Evolutionary conservation across 2,888 invertebrate genomes (phyloP), one percentile per base, ranked within the genome.

Genomic region (Frankliniella intonsa): DNA sequence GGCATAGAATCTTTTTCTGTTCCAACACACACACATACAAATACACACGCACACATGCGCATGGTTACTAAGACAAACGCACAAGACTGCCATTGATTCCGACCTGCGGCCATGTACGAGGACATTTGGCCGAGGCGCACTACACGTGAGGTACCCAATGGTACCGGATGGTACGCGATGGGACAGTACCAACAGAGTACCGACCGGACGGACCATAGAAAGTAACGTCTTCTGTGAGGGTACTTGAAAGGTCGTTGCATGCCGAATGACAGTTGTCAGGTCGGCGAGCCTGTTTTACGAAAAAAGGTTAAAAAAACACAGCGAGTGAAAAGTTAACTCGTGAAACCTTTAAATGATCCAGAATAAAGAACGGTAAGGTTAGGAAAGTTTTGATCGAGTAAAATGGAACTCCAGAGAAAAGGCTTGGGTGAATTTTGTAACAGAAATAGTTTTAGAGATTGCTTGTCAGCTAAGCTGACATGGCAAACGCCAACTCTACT

Each of bases 201-300:
- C 55, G 55, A 19, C 55, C 55, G 10, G 69, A 76, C 69, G 25
- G 69, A 38, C 69, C 22, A 76, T 76, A 76, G 69, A 76, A 76
- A 76, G 69, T 76, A 76, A 76, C 69, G 69, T 76, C 69, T 25
- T 76, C 69, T 25, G 69, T 76, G 22, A 25, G 69, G 69, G 69
- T 76, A 76, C 69, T 76, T 76, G 69, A 25, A 69, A 76, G 69
- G 69, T 76, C 69, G 69, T 76, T 76, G 69, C 69, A 76, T 76
- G 69, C 69, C 69, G 69, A 76, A 76, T 76, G 69, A 76, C 69
- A 76, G 69, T 76, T 76, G 69, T 76, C 69, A 76, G 25, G 69
- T 76, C 69, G 69, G 55, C 19, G 17, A 55, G 55, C 55, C 5
- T 55, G 55, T 55, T 55, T 62, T 22, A 76, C 69, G 12, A 25